These are phyloP conservation scores for Sarcophaga subvicina DNA, from an alignment of 2,888 invertebrate species.

Conservation along the genomic window DNA sequence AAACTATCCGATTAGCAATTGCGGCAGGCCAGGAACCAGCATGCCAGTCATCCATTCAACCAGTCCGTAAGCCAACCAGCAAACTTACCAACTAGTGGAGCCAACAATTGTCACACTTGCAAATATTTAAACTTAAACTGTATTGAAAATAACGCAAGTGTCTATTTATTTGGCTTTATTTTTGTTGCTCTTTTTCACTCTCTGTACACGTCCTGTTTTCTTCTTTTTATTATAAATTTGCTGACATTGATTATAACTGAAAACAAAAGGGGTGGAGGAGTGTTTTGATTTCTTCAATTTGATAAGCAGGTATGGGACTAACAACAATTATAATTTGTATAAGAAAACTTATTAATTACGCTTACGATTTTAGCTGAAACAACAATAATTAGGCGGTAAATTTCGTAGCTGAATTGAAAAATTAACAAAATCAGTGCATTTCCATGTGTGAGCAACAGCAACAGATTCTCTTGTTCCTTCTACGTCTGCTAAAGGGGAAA, in stretches of 20 bases:
- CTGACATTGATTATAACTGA: conserved; percentile 31
- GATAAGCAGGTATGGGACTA: conserved; percentile 33
- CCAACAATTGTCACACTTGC: neutral
- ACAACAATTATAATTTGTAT: neutral
- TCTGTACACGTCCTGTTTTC: neutral
- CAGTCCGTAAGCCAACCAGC: conserved; percentile 52
- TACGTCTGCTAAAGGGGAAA: neutral
- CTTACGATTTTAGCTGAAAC: neutral
- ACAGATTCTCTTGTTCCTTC: neutral
- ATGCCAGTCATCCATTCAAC: conserved; percentile 1
- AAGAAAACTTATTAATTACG: neutral
- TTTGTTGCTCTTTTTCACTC: neutral
- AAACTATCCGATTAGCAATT: conserved; percentile 61
- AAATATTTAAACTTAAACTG: too few relatives aligned
- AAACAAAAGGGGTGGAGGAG: conserved; percentile 18
- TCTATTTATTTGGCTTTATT: neutral
- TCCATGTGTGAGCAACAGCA: conserved; percentile 15
- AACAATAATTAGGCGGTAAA: neutral
- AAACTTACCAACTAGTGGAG: conserved; percentile 49
- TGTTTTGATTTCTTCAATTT: conserved; percentile 6
- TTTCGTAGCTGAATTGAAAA: neutral
- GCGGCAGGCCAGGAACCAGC: conserved; percentile 5
- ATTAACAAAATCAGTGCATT: neutral
- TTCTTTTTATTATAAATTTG: neutral
- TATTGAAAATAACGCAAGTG: conserved; percentile 1